Conservation (phyloP, 2,888 invertebrate genomes). For the Rhingia campestris region DNA sequence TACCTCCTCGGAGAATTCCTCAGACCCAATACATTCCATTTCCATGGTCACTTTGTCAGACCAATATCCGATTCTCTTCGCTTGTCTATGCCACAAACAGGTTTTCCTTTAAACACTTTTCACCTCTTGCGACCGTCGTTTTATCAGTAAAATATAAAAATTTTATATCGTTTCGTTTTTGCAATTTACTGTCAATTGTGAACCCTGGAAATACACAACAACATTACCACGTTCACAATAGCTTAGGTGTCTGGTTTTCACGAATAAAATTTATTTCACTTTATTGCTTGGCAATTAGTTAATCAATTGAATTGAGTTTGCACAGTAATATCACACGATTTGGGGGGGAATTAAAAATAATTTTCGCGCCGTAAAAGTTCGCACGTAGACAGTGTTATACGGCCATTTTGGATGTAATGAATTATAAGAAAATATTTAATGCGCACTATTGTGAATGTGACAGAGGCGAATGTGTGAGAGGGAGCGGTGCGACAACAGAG, state of each 20-base stretch:
- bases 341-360: slow-evolving; percentile 14
- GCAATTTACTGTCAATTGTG: slow-evolving; percentile 70
- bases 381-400: slow-evolving; percentile 61
- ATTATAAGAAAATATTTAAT: slow-evolving; percentile 59
- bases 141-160: slow-evolving; percentile 31
- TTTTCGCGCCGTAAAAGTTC: not conserved
- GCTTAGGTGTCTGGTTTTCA: slow-evolving; percentile 49
- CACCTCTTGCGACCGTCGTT: not conserved
- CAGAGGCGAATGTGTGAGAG: slow-evolving; percentile 9
- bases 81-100: slow-evolving; percentile 3
- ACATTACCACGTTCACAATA: slow-evolving; percentile 71
- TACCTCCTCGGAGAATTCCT: slow-evolving; percentile 29
- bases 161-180: slow-evolving; percentile 32
- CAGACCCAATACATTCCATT: slow-evolving; percentile 23
- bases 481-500: slow-evolving; percentile 14
- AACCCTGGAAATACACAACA: slow-evolving; percentile 73
- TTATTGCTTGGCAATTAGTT: slow-evolving; percentile 14
- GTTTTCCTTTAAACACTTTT: slow-evolving; percentile 4
- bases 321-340: slow-evolving; percentile 24
- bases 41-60: slow-evolving; percentile 39
- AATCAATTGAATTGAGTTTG: not conserved
- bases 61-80: not conserved
- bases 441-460: slow-evolving; percentile 75
- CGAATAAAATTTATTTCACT: slow-evolving; percentile 61
- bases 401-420: slow-evolving; percentile 73